Conservation (phyloP, 2,888 invertebrate species). For the Apamea anceps region DNA sequence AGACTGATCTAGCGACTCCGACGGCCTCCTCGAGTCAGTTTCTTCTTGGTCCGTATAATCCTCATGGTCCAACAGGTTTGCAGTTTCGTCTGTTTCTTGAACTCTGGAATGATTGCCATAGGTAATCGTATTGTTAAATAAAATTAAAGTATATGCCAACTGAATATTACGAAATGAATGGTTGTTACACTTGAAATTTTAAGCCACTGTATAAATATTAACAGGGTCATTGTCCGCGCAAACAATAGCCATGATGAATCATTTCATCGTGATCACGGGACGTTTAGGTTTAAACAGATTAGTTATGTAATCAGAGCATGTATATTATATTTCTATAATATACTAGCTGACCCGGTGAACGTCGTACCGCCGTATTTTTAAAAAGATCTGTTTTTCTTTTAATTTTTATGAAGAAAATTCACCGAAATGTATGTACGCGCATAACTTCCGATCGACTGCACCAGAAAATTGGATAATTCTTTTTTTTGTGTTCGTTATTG, state of each 20-base stretch:
- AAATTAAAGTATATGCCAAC: background rate
- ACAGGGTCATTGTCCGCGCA: background rate
- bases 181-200: background rate
- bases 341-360: no score
- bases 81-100: conserved; percentile 79
- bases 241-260: conserved; percentile 10
- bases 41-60: conserved; percentile 83
- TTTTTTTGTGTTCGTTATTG: no score
- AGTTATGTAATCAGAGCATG: no score
- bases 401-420: no score
- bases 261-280: background rate
- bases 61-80: conserved; percentile 82
- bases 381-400: no score
- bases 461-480: no score
- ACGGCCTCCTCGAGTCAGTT: conserved; percentile 72
- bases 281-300: no score
- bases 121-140: conserved; percentile 17
- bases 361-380: no score
- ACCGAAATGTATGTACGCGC: no score
- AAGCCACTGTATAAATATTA: background rate
- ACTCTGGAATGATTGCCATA: conserved; percentile 66
- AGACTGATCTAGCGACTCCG: conserved; percentile 68
- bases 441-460: no score
- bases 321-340: no score
- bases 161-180: background rate